Conservation (phyloP, 1,140 invertebrate genomes). For the Drosophila nebulosa region DNA sequence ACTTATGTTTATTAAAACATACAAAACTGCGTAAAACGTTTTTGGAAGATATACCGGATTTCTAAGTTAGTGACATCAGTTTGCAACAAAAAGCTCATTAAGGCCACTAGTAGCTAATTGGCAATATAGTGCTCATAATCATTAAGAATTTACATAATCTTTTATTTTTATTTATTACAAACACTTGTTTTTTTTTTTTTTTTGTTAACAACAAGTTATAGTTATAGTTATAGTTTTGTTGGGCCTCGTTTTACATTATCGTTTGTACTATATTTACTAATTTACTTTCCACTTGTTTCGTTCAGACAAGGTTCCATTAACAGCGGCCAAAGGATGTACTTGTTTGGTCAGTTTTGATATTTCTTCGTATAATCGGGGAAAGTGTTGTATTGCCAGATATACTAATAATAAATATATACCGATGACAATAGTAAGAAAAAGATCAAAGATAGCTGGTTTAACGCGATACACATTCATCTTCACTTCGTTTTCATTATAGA, state of each 20-base stretch:
- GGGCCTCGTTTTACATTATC: not conserved
- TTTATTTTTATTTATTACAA: no score
- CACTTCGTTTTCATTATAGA: constrained; percentile 91
- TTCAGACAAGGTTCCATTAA: not conserved
- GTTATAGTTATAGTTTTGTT: not conserved
- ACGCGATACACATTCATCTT: constrained; percentile 95
- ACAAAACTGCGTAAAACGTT: no score
- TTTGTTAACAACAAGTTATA: no score
- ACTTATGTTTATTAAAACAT: no score
- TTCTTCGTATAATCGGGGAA: constrained; percentile 83
- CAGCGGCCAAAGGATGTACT: not conserved
- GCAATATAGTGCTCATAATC: no score
- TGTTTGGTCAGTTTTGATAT: constrained; percentile 80
- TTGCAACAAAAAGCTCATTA: no score
- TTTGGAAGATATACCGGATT: no score
- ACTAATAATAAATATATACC: constrained; percentile 90
- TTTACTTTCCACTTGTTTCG: not conserved
- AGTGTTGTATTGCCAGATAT: constrained; percentile 91
- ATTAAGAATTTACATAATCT: no score
- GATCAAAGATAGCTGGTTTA: constrained; percentile 98
- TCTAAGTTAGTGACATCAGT: no score
- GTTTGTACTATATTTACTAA: not conserved
- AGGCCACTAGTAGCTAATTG: no score
- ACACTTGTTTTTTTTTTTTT: no score
- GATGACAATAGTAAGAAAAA: constrained; percentile 94